Evolutionary conservation across 1,140 invertebrate species (phyloP).

Genomic region (Carcinoscorpius rotundicauda): DNA sequence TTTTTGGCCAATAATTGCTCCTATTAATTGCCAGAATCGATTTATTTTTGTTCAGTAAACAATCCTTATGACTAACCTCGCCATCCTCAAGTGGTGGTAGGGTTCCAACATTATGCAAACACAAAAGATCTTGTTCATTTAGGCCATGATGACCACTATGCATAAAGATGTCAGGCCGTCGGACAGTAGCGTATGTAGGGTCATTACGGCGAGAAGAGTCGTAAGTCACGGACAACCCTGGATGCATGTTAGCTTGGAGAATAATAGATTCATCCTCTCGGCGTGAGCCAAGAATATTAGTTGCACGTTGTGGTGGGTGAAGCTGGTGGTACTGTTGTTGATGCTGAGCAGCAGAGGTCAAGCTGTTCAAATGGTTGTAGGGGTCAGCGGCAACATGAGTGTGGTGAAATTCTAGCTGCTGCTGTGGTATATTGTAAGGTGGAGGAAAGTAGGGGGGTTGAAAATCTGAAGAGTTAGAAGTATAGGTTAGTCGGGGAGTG

Average conservation of each 20-base stretch:
- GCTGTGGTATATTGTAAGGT: slow-evolving; percentile 45
- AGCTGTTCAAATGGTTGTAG: slow-evolving; percentile 50
- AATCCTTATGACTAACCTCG: slow-evolving; percentile 35
- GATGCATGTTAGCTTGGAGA: slow-evolving; percentile 32
- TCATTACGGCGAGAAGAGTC: slow-evolving; percentile 19
- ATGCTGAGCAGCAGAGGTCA: slow-evolving; percentile 33
- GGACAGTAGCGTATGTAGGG: slow-evolving; percentile 24
- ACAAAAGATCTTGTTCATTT: slow-evolving; percentile 40
- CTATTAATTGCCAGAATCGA: too few relatives aligned
- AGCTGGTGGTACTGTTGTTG: slow-evolving; percentile 42
- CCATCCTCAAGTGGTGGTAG: slow-evolving; percentile 53
- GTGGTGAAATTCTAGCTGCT: slow-evolving; percentile 17
- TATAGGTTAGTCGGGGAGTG: slow-evolving; percentile 39
- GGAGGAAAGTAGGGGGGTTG: slow-evolving; percentile 84
- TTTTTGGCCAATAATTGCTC: too few relatives aligned
- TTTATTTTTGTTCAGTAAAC: too few relatives aligned
- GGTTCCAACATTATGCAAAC: slow-evolving; percentile 33
- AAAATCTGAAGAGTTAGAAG: slow-evolving; percentile 63
- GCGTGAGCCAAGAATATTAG: slow-evolving; percentile 31
- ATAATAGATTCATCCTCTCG: slow-evolving; percentile 40
- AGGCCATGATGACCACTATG: slow-evolving; percentile 38
- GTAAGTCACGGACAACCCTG: slow-evolving; percentile 24
- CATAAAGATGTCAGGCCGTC: slow-evolving; percentile 46
- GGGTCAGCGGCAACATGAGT: slow-evolving; percentile 39
- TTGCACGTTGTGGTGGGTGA: slow-evolving; percentile 26